Evolutionary conservation across 2,113 vertebrate species (phyloP).

Genomic region (Felis chaus): DNA sequence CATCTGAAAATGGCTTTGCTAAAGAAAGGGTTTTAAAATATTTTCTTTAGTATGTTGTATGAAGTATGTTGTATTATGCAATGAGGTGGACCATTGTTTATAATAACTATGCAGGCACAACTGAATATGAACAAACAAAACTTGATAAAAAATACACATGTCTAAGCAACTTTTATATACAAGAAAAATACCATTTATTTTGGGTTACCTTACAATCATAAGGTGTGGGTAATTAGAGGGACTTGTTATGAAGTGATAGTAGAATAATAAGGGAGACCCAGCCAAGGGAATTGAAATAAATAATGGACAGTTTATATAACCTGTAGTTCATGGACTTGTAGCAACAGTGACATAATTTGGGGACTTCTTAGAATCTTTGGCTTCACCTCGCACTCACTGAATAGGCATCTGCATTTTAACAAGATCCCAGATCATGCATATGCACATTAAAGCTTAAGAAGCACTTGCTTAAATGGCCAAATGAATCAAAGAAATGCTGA

Average conservation of each 20-base stretch:
- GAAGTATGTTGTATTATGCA: background rate
- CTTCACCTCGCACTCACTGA: background rate
- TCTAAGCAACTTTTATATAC: constrained; percentile 33
- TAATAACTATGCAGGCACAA: background rate
- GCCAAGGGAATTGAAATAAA: constrained; percentile 24
- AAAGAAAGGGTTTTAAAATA: background rate
- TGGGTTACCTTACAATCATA: background rate
- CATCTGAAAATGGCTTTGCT: background rate
- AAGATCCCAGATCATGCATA: background rate
- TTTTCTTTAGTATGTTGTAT: background rate
- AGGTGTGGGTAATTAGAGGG: background rate
- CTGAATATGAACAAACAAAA: background rate
- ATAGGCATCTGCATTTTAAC: constrained; percentile 38
- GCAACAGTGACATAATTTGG: background rate
- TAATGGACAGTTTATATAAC: background rate
- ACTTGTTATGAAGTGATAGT: constrained; percentile 30
- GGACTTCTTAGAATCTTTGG: background rate
- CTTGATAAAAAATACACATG: background rate
- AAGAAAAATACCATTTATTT: constrained; percentile 32
- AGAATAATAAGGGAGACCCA: background rate
- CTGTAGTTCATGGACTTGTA: background rate
- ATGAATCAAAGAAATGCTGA: background rate
- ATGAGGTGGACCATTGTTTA: background rate
- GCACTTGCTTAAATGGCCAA: constrained; percentile 9
- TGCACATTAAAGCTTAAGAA: constrained; percentile 3